Conservation (phyloP, 92 coral and sea anemone species). For the Siderastrea siderea region DNA sequence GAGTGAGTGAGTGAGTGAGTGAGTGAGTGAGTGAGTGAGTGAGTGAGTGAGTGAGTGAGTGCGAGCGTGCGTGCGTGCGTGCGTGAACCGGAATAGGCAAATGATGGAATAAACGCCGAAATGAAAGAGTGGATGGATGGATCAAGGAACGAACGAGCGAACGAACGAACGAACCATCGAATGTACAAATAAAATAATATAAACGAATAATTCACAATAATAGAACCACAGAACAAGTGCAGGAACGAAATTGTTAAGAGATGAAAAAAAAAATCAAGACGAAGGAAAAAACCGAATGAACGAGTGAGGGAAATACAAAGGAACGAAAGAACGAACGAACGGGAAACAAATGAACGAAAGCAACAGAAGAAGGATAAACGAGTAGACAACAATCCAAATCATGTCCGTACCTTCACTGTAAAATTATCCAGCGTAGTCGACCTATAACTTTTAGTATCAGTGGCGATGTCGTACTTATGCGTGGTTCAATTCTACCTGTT, state of each 20-base stretch:
- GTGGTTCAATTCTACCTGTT: too few relatives aligned
- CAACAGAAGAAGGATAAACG: too few relatives aligned
- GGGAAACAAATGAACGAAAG: too few relatives aligned
- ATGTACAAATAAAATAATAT: background rate
- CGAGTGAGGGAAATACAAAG: background rate
- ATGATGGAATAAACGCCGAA: background rate
- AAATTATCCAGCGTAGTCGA: background rate
- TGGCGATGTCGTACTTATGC: conserved; percentile 82
- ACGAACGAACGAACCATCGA: too few relatives aligned
- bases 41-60: background rate
- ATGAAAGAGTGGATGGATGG: background rate
- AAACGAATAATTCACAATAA: too few relatives aligned
- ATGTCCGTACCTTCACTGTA: conserved; percentile 10
- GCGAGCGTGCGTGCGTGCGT: too few relatives aligned
- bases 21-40: too few relatives aligned
- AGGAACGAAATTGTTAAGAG: too few relatives aligned
- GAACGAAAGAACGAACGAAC: too few relatives aligned
- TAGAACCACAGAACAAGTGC: too few relatives aligned
- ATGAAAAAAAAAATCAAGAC: background rate
- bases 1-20: background rate
- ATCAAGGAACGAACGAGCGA: too few relatives aligned
- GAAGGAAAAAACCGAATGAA: background rate
- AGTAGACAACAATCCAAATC: too few relatives aligned
- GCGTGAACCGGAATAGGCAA: background rate
- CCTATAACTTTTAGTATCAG: conserved; percentile 68